phyloP scores from a whole-genome alignment of 1,140 invertebrate species.

The Laodelphax striatellus region DNA sequence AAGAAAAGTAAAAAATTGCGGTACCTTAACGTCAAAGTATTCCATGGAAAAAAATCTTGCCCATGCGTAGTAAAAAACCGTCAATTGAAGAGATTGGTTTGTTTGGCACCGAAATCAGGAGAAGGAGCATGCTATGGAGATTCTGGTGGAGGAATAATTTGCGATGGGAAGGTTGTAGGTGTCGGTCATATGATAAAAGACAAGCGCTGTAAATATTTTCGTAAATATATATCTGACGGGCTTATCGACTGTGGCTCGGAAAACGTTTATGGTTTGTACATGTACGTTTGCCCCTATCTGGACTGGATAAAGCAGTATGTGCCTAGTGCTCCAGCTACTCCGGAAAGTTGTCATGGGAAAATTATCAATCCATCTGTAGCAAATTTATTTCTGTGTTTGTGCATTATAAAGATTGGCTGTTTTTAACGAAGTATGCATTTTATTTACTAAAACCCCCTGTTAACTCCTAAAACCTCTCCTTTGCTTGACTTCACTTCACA shows the following conservation, averaged over 20 bases:
- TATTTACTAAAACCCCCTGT: no score
- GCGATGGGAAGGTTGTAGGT: neutral
- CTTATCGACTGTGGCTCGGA: neutral
- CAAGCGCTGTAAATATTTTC: neutral
- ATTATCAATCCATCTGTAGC: neutral
- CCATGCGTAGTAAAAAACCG: no score
- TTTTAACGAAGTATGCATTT: no score
- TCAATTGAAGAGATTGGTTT: neutral
- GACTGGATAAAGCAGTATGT: neutral
- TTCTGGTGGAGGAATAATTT: neutral
- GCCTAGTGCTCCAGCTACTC: neutral
- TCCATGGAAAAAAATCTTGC: no score
- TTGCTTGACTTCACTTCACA: no score
- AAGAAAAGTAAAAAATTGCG: no score
- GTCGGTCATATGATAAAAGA: neutral
- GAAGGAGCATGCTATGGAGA: neutral
- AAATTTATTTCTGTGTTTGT: no score
- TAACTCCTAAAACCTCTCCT: no score
- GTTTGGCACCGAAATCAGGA: neutral
- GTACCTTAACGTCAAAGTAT: no score
- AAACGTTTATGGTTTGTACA: neutral
- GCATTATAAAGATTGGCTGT: no score
- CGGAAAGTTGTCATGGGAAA: neutral
- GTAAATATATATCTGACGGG: neutral
- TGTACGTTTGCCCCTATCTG: neutral